A percentile compares a stretch with the other conserved stretches of the same genome.
phyloP scores from a whole-genome alignment of 1,140 invertebrate species.

The Pseudomyrmex concolor region DNA sequence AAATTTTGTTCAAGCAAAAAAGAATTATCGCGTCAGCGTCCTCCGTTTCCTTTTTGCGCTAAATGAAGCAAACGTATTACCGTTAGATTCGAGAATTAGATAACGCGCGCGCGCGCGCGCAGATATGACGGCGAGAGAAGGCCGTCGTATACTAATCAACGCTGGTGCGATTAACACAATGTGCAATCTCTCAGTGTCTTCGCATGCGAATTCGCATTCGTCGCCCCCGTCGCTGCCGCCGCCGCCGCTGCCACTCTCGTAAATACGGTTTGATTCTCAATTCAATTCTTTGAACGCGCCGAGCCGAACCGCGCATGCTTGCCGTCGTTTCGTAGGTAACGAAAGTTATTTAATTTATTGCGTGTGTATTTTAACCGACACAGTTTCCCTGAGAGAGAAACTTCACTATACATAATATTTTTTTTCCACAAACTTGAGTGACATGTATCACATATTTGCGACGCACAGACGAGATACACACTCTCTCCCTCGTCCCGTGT shows the following conservation, averaged over 20 bases:
- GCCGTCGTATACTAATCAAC: conserved; percentile 44
- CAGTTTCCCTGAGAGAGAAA: conserved; percentile 60
- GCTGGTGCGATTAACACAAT: conserved; percentile 4
- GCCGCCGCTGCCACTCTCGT: conserved; percentile 35
- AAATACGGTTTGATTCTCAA: conserved; percentile 28
- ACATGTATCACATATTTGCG: conserved; percentile 20
- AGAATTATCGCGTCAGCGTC: not conserved
- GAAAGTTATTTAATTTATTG: conserved; percentile 66
- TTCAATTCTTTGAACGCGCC: conserved; percentile 40
- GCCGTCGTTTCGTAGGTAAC: conserved; percentile 63
- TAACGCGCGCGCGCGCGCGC: conserved; percentile 24
- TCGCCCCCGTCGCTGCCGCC: conserved; percentile 32
- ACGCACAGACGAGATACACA: not conserved
- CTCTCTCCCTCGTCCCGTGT: not conserved
- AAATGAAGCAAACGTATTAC: conserved; percentile 24
- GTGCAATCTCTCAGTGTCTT: conserved; percentile 38
- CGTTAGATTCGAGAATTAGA: conserved; percentile 48
- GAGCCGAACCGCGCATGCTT: conserved; percentile 23
- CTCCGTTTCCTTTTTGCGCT: conserved; percentile 30
- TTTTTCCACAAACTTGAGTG: conserved; percentile 38
- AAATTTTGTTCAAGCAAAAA: not conserved
- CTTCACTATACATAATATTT: conserved; percentile 12
- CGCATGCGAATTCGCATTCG: conserved; percentile 14
- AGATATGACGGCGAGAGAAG: not conserved
- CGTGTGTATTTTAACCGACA: conserved; percentile 60